Conservation (phyloP, 30 jellyfish, hydroid and myxozoan species). For the Euphysa ruthae region DNA sequence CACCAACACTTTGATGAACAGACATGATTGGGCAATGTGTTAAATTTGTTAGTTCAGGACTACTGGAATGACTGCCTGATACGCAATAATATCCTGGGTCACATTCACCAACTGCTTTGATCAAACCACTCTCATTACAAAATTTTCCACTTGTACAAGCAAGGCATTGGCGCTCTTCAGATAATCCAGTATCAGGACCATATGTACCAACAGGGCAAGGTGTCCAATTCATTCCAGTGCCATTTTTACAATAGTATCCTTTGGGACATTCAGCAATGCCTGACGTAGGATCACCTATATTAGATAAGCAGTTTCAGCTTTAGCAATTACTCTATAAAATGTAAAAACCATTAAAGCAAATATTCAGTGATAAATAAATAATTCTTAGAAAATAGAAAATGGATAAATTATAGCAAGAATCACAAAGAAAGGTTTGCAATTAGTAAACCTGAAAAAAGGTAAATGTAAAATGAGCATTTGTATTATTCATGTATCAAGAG, state of each 20-base stretch:
- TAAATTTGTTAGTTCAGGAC: constrained; percentile 76
- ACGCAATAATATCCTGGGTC: constrained; percentile 75
- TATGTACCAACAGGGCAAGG: constrained; percentile 86
- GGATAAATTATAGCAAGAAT: too few relatives aligned
- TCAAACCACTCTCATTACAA: constrained; percentile 40
- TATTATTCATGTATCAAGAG: too few relatives aligned
- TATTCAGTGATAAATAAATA: neutral
- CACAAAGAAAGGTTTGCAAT: too few relatives aligned
- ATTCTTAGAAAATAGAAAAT: neutral
- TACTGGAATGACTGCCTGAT: constrained; percentile 65
- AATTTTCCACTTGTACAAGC: constrained; percentile 75
- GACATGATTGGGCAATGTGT: constrained; percentile 81
- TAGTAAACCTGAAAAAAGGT: too few relatives aligned
- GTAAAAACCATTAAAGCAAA: neutral
- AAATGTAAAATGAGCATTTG: too few relatives aligned
- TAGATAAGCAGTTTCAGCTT: too few relatives aligned
- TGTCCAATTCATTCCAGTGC: constrained; percentile 63
- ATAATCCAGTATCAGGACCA: constrained; percentile 52
- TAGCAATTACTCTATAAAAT: neutral
- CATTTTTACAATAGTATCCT: constrained; percentile 83
- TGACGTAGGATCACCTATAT: constrained; percentile 65
- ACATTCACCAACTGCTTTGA: constrained; percentile 60
- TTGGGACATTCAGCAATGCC: constrained; percentile 74
- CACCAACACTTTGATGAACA: constrained; percentile 79
- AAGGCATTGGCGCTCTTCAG: constrained; percentile 55